phyloP scores from a whole-genome alignment of 2,797 vertebrate genomes.

The Rhinoraja longicauda region DNA sequence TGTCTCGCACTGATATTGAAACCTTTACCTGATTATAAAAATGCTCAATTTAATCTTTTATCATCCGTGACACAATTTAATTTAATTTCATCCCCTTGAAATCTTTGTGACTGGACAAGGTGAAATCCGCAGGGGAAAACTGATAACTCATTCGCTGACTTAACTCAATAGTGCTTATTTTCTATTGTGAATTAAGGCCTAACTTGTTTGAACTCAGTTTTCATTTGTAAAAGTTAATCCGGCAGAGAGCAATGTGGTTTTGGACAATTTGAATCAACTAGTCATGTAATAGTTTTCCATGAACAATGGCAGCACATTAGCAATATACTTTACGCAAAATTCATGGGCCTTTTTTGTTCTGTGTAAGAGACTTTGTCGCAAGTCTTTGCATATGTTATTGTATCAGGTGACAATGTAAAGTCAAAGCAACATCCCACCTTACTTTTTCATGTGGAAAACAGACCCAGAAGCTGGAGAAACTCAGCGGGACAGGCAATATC shows the following conservation, averaged over 20 bases:
- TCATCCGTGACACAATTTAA: neutral
- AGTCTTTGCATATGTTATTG: neutral
- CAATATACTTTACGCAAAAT: neutral
- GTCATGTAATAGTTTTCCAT: neutral
- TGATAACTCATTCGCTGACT: neutral
- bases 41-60: slow-evolving; percentile 1
- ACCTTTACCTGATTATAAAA: neutral
- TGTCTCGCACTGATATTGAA: neutral
- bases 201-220: no score
- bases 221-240: slow-evolving; percentile 1
- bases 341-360: no score
- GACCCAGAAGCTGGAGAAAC: no score
- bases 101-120: neutral
- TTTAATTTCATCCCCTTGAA: neutral
- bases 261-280: neutral
- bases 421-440: neutral
- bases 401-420: neutral
- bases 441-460: no score
- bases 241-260: neutral
- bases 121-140: neutral
- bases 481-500: no score
- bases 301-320: neutral
- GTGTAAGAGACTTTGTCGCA: neutral
- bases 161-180: neutral
- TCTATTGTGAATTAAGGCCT: neutral